These are phyloP conservation scores for Dastarcus helophoroides DNA, from an alignment of 2,888 invertebrate species.

Conservation along the genomic window DNA sequence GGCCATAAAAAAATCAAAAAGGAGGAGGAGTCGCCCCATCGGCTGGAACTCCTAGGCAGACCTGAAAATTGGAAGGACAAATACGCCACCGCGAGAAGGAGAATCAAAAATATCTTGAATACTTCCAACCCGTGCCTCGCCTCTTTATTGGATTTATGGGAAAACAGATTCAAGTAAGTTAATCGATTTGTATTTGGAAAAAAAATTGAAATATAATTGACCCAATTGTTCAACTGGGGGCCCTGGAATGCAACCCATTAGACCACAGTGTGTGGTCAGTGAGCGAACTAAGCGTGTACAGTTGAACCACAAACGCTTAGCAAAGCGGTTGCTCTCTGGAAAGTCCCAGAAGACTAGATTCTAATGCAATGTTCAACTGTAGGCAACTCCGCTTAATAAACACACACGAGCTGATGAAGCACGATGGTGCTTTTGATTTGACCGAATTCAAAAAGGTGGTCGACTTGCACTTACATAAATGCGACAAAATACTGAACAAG, in stretches of 20 bases:
- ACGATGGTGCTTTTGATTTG: constrained; percentile 56
- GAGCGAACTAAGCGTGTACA: no score
- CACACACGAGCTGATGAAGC: constrained; percentile 43
- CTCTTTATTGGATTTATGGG: constrained; percentile 71
- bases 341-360: no score
- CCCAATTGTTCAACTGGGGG: no score
- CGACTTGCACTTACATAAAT: constrained; percentile 51
- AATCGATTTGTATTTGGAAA: no score
- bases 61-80: constrained; percentile 58
- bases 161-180: constrained; percentile 58
- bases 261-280: no score
- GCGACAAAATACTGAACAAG: constrained; percentile 52
- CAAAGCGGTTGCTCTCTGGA: no score
- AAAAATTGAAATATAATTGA: no score
- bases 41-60: constrained; percentile 47
- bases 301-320: no score
- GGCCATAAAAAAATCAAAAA: constrained; percentile 43
- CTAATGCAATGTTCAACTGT: no score
- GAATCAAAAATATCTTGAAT: constrained; percentile 52
- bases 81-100: constrained; percentile 32
- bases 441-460: constrained; percentile 48
- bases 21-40: constrained; percentile 41
- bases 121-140: constrained; percentile 72
- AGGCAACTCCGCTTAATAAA: constrained; percentile 53
- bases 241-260: no score